Evolutionary conservation across 2,888 invertebrate genomes (phyloP).

Genomic region (Mellilla xanthometata): DNA sequence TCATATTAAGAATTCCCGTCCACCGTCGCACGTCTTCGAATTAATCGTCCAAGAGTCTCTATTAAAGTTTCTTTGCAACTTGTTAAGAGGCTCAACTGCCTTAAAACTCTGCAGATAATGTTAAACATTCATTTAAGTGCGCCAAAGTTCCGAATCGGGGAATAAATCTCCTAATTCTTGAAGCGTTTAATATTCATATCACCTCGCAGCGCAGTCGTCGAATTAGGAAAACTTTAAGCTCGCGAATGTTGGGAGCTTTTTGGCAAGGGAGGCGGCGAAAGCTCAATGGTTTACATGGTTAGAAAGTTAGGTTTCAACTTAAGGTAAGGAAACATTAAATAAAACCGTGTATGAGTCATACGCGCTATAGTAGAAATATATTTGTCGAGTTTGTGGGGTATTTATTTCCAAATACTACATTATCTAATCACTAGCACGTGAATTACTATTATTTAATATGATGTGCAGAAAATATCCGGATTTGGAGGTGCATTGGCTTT

Average conservation of each 20-base stretch:
- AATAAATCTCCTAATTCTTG: conserved; percentile 80
- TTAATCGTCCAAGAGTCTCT: conserved; percentile 80
- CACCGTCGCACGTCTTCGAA: conserved; percentile 72
- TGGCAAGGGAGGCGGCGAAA: not conserved
- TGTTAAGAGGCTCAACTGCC: conserved; percentile 74
- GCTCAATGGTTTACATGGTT: not conserved
- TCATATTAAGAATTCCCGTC: conserved; percentile 74
- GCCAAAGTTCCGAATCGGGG: conserved; percentile 71
- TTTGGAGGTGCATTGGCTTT: no score
- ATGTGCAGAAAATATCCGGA: no score
- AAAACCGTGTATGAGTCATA: no score
- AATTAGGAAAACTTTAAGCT: conserved; percentile 12
- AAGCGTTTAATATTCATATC: conserved; percentile 82
- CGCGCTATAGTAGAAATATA: no score
- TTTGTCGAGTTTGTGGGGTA: no score
- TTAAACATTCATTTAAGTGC: conserved; percentile 82
- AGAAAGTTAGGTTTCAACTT: no score
- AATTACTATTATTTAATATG: no score
- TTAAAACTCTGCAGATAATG: conserved; percentile 78
- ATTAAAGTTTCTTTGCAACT: conserved; percentile 79
- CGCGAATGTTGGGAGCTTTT: not conserved
- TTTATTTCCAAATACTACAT: no score
- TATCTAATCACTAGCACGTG: no score
- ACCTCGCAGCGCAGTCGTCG: conserved; percentile 20
- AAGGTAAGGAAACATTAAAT: no score